Conservation (phyloP, 2,113 vertebrate genomes). For the human region GRCh38 chr5:19611501-19612000, state of each 20-base stretch:
- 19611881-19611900: background rate
- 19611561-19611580: background rate
- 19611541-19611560: background rate
- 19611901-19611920: background rate
- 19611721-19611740: background rate
- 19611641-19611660: background rate
- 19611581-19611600: background rate
- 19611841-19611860: fast-evolving
- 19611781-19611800: background rate
- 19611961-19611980: background rate
- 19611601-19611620: background rate
- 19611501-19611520: background rate
- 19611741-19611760: background rate
- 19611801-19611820: background rate
- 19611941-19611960: background rate
- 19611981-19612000: background rate
- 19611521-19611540: fast-evolving
- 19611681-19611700: background rate
- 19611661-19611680: background rate
- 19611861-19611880: background rate
- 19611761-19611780: background rate
- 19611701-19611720: background rate
- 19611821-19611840: background rate
- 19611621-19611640: background rate
- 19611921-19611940: background rate